Evolutionary conservation across 2,797 vertebrate genomes (phyloP).

Genomic region (Rhyacichthys aspro): DNA sequence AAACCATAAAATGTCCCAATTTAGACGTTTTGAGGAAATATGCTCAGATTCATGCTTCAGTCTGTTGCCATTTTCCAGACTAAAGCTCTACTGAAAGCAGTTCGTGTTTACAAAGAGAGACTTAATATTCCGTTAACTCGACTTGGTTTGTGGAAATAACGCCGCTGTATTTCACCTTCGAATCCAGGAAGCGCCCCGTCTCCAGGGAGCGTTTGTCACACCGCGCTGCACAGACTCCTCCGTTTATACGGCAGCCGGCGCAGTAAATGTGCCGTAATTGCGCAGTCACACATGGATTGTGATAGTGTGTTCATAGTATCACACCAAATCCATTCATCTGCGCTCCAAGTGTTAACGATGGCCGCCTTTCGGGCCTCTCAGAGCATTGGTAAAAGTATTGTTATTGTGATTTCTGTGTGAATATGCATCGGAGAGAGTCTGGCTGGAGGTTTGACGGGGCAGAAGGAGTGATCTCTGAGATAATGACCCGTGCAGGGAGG

Average conservation of each 20-base stretch:
- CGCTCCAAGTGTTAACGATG: slow-evolving; percentile 67
- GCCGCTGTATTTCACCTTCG: slow-evolving; percentile 57
- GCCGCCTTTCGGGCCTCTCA: slow-evolving; percentile 22
- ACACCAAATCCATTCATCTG: too few relatives aligned
- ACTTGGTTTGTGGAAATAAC: too few relatives aligned
- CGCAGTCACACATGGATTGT: slow-evolving; percentile 67
- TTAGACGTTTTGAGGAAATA: too few relatives aligned
- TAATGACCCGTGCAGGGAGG: slow-evolving; percentile 67
- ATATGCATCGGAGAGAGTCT: slow-evolving; percentile 34
- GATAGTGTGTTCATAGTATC: slow-evolving; percentile 57
- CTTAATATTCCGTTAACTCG: slow-evolving; percentile 48
- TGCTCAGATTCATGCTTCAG: too few relatives aligned
- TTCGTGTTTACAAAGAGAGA: neutral
- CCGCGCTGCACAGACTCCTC: slow-evolving; percentile 42
- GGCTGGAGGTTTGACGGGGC: slow-evolving; percentile 42
- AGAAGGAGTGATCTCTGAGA: slow-evolving; percentile 38
- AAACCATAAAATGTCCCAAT: too few relatives aligned
- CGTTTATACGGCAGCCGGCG: slow-evolving; percentile 74
- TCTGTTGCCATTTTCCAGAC: too few relatives aligned
- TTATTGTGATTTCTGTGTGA: slow-evolving; percentile 24
- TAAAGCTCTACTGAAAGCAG: too few relatives aligned
- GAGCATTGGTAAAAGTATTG: slow-evolving; percentile 45
- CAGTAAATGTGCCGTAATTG: slow-evolving; percentile 70
- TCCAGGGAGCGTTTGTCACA: slow-evolving; percentile 65
- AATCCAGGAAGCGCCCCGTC: slow-evolving; percentile 51